Evolutionary conservation across 2,113 vertebrate species (phyloP).

Genomic region (Orthonyx spaldingii): DNA sequence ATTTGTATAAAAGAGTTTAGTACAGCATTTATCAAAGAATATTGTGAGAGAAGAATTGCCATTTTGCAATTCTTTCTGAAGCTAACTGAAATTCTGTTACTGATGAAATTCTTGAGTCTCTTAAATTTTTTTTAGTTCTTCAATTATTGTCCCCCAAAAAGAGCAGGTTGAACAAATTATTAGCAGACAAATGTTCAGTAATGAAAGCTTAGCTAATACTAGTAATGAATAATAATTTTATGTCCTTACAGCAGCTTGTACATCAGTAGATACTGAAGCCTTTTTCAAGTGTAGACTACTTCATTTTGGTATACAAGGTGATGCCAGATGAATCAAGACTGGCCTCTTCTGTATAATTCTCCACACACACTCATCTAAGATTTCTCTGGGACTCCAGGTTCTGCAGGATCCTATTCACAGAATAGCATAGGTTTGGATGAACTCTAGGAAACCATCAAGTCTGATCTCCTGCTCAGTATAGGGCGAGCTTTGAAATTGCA

Average conservation of each 20-base stretch:
- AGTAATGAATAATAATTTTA: not conserved
- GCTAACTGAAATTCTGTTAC: not conserved
- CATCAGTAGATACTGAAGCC: not conserved
- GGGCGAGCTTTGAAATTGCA: not conserved
- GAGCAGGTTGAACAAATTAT: not conserved
- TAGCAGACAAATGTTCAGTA: not conserved
- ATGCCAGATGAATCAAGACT: not conserved
- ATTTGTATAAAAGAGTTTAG: not conserved
- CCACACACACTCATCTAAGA: accelerated
- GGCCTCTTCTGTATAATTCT: not conserved
- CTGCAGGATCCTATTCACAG: not conserved
- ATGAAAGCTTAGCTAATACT: not conserved
- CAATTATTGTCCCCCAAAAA: not conserved
- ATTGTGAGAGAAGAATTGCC: not conserved
- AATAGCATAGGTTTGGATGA: not conserved
- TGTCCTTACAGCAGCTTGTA: not conserved
- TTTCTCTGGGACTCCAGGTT: not conserved
- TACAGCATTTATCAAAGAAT: not conserved
- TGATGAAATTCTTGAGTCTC: not conserved
- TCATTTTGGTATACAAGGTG: not conserved
- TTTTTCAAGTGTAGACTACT: not conserved
- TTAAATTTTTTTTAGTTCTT: not conserved
- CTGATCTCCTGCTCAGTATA: not conserved
- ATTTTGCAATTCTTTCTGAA: not conserved
- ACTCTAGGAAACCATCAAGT: not conserved